Base-by-base conservation (phyloP, 1,140 invertebrate genomes). In the Bemisia tabaci region DNA sequence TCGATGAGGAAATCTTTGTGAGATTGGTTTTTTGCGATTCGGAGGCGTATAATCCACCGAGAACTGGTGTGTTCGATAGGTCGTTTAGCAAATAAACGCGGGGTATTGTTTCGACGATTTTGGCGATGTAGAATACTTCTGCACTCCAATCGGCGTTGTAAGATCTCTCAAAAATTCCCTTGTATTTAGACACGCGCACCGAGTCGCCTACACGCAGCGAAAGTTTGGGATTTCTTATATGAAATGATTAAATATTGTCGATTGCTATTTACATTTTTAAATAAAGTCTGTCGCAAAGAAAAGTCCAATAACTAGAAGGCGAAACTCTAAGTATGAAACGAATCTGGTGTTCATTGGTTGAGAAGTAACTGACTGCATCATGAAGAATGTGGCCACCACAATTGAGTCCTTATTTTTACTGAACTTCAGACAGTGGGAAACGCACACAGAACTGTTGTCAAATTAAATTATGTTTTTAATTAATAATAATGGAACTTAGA, bases 211-310 rank as follows among this genome's bases (percentile, higher is more conserved):
- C 33, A 9, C 33, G 5, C 33, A 17, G 33, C 5, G 5, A 17
- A 48, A 48, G 33, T 48, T 17, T 9, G 17, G 17, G 33, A 17
- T 9, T 48, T 48, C 33, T 9, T 9, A 48, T 17, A 17, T 48
- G 33, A 48, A 48, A 48, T 9, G 17, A 48, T 48, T 17, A 48
- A 48, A 48, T 5, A 48, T 63, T 61, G 76, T 72, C 48, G 73
- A 74, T 65, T 75, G 68, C 75, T 74, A 76, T 68, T 74, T 74
- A 69, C 67, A 71, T 21, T 69, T 68, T 68, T 66, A 68, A 23
- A 67, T 63, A 26, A 75, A 48, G 71, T 76, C 72, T 64, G 71
- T 22, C 68, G 71, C 66, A 66, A 75, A 75, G 70, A 75, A 75
- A n/a, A 69, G 48, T 12, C 73, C 73, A n/a, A n/a, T n/a, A n/a